Percentiles rank a stretch among this genome's conserved stretches.
Evolutionary conservation across 2,113 vertebrate species (phyloP).

Genomic region (Sitta europaea): DNA sequence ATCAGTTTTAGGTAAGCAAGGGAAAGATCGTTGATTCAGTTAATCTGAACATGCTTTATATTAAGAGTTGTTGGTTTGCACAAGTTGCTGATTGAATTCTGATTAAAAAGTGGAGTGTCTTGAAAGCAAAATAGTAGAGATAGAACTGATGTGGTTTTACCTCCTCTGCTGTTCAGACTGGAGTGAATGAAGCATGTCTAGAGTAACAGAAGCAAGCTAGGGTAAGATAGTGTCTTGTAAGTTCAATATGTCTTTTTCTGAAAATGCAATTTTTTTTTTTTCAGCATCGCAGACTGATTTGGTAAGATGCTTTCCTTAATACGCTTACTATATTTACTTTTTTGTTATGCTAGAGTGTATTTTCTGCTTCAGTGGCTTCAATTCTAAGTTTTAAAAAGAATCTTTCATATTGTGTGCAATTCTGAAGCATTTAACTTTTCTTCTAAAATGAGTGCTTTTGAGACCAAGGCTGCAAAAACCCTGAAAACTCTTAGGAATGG

Average conservation of each 20-base stretch:
- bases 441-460: not conserved
- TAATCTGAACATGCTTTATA: not conserved
- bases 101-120: not conserved
- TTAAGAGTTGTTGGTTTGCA: not conserved
- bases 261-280: conserved; percentile 44
- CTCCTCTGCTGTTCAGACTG: not conserved
- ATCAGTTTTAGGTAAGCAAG: not conserved
- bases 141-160: not conserved
- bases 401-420: not conserved
- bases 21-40: not conserved
- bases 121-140: not conserved
- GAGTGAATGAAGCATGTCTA: not conserved
- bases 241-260: not conserved
- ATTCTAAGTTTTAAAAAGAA: not conserved
- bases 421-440: not conserved
- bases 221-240: not conserved
- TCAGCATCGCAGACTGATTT: conserved; percentile 52
- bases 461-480: not conserved
- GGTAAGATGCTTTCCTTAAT: conserved; percentile 62
- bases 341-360: not conserved
- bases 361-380: not conserved
- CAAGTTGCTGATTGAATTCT: not conserved
- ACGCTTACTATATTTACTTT: not conserved
- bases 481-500: not conserved
- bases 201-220: not conserved